phyloP scores from a whole-genome alignment of 2,888 invertebrate genomes.

The Acleris laterana region DNA sequence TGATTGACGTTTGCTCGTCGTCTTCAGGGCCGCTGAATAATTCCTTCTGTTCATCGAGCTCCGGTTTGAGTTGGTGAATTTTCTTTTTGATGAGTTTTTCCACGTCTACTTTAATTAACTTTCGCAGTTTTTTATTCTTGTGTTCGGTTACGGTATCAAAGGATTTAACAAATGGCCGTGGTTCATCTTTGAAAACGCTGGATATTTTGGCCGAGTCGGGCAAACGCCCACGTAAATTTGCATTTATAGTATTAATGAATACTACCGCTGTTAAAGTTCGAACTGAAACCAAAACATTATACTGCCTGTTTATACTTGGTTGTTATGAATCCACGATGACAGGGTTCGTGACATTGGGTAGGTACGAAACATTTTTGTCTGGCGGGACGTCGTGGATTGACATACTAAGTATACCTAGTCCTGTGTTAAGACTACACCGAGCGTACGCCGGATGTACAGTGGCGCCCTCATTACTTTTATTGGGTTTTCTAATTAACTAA shows the following conservation, averaged over 20 bases:
- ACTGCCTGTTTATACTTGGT: not conserved
- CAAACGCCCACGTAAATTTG: conserved; percentile 13
- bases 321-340: not conserved
- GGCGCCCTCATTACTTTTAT: no score
- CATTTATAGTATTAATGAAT: not conserved
- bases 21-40: conserved; percentile 43
- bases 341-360: no score
- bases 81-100: conserved; percentile 50
- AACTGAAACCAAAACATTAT: conserved; percentile 11
- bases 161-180: conserved; percentile 49
- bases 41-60: conserved; percentile 47
- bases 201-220: conserved; percentile 44
- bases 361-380: no score
- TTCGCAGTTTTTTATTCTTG: not conserved
- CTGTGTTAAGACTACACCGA: no score
- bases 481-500: no score
- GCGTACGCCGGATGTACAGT: no score
- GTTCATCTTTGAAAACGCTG: conserved; percentile 48
- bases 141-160: conserved; percentile 4
- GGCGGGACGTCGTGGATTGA: no score
- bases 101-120: conserved; percentile 42
- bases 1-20: conserved; percentile 58
- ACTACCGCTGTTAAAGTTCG: not conserved
- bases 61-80: conserved; percentile 51
- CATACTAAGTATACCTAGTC: no score